Evolutionary conservation across 2,888 invertebrate species (phyloP), one percentile per base, ranked within the genome.

Genomic region (Nymphalis polychloros): DNA sequence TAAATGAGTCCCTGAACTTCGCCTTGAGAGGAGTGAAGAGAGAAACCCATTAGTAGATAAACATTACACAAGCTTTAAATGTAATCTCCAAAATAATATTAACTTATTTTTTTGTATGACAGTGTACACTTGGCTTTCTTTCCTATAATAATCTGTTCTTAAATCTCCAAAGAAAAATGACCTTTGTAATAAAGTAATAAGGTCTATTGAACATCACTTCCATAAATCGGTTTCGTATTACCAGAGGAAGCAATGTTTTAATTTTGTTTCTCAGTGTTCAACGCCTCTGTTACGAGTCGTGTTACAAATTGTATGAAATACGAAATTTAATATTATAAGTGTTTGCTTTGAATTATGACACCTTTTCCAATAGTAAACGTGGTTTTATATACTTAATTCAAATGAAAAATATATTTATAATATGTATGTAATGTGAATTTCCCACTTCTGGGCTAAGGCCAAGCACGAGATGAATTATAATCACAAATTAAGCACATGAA

Each of bases 291-390:
- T 59, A 52, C 52, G 52, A 52, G 23, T 52, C 50, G 10, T 6
- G 35, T 64, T 64, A 50, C 64, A 64, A 64, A 59, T 65, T 41
- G 55, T 64, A 62, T 65, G 55, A 61, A 63, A 69, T 65, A 66
- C 17, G 69, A 62, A 69, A 65, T 50, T 55, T 47, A 57, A 69
- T 66, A 69, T 55, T 61, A 46, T 52, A 62, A 69, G 62, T 63
- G 59, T 65, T 52, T 59, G 59, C 59, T 64, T 64, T 64, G 49
- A 47, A 48, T 64, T 57, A 64, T 49, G 48, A 63, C 16, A 47
- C 53, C 55, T 5, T 27, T 49, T n/a, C n/a, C n/a, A 8, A 8
- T 49, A n/a, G n/a, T 19, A n/a, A 49, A n/a, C 13, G 41, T 3
- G 13, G 13, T 41, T 13, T 41, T 31, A 31, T 31, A 31, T 31